Evolutionary conservation across 2,797 vertebrate genomes (phyloP).

Genomic region (Lophius americanus): DNA sequence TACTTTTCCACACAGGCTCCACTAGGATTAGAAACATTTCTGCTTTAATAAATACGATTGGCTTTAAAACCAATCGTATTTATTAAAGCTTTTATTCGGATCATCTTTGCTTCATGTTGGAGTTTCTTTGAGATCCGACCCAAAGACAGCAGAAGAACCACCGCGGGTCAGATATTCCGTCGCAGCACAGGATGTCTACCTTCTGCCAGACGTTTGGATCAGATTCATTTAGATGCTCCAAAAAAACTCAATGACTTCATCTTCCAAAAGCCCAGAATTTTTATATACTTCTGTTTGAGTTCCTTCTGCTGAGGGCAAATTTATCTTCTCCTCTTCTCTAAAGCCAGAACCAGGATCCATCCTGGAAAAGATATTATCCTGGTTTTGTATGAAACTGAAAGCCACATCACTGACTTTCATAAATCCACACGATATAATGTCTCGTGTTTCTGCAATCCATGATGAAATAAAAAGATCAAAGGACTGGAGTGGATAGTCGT

Average conservation of each 20-base stretch:
- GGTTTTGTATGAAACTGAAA: slow-evolving; percentile 61
- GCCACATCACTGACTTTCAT: slow-evolving; percentile 55
- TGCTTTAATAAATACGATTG: no score
- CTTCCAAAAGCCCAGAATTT: slow-evolving; percentile 31
- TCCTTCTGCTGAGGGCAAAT: slow-evolving; percentile 32
- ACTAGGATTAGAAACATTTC: no score
- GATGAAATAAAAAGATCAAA: background rate
- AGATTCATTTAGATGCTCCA: slow-evolving; percentile 24
- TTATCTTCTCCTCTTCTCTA: slow-evolving; percentile 20
- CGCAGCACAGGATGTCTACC: no score
- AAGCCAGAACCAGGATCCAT: slow-evolving; percentile 48
- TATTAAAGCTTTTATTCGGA: no score
- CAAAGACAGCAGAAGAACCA: no score
- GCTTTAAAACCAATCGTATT: no score
- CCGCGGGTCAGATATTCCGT: no score
- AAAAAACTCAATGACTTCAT: slow-evolving; percentile 36
- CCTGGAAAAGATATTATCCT: slow-evolving; percentile 66
- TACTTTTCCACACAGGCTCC: no score
- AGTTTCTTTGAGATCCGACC: no score
- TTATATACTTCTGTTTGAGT: slow-evolving; percentile 16
- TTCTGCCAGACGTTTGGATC: slow-evolving; percentile 13
- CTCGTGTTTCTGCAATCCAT: slow-evolving; percentile 33
- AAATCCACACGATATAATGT: slow-evolving; percentile 38
- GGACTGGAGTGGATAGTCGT: slow-evolving; percentile 22
- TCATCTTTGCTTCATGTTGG: no score